phyloP scores from a whole-genome alignment of 2,113 vertebrate genomes.

The Piprites chloris region DNA sequence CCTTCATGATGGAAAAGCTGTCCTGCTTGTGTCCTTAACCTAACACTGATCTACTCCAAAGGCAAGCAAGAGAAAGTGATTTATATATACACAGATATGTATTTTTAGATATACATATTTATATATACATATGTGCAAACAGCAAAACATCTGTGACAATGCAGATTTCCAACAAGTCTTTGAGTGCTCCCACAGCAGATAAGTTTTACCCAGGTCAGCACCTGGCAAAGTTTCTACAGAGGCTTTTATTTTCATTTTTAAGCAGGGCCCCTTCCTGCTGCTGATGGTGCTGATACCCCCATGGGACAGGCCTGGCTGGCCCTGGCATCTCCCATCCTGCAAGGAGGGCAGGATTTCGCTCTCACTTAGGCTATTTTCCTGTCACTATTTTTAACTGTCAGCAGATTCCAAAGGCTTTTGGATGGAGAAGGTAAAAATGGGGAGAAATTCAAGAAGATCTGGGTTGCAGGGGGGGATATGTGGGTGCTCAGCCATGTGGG shows the following conservation, averaged over 20 bases:
- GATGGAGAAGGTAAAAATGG: not conserved
- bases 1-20: rapidly evolving
- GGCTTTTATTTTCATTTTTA: not conserved
- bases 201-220: not conserved
- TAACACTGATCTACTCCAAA: not conserved
- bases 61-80: not conserved
- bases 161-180: not conserved
- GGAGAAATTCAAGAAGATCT: not conserved
- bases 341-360: not conserved
- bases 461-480: not conserved
- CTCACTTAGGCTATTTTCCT: not conserved
- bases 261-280: not conserved
- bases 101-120: not conserved
- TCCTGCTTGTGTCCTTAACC: too few relatives aligned
- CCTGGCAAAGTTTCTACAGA: not conserved
- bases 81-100: not conserved
- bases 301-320: rapidly evolving
- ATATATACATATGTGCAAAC: rapidly evolving
- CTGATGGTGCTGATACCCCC: not conserved
- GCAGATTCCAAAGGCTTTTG: not conserved
- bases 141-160: not conserved
- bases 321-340: not conserved
- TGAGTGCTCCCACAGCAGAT: not conserved
- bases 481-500: not conserved
- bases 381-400: not conserved